phyloP scores from a whole-genome alignment of 2,113 vertebrate species.

The Triplophysa tibetana region DNA sequence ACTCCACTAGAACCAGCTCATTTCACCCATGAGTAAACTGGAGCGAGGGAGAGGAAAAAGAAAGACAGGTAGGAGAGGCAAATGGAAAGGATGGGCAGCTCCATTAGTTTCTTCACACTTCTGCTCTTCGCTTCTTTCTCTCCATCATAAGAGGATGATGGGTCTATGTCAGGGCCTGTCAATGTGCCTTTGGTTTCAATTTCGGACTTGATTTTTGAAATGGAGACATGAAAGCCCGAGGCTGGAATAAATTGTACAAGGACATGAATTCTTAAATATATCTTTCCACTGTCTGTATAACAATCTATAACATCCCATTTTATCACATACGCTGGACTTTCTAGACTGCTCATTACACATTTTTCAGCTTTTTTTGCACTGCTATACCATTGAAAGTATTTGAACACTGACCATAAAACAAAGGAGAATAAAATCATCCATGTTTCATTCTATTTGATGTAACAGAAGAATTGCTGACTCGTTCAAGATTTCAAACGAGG shows the following conservation, averaged over 20 bases:
- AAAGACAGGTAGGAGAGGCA: constrained; percentile 36
- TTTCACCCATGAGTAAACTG: constrained; percentile 72
- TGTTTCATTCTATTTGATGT: background rate
- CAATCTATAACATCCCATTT: constrained; percentile 12
- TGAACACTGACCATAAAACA: background rate
- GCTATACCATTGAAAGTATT: background rate
- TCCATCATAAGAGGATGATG: constrained; percentile 43
- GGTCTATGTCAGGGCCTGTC: constrained; percentile 46
- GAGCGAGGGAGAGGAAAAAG: constrained; percentile 35
- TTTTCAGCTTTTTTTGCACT: background rate
- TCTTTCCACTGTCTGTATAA: constrained; percentile 13
- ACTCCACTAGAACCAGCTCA: constrained; percentile 65
- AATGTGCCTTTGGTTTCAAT: constrained; percentile 54
- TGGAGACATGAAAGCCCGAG: constrained; percentile 45
- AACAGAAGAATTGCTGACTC: background rate
- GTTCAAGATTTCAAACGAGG: too few relatives aligned
- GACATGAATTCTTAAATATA: constrained; percentile 45
- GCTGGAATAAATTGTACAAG: constrained; percentile 43
- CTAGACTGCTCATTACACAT: background rate
- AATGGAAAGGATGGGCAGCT: constrained; percentile 39
- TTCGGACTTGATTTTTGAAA: constrained; percentile 52
- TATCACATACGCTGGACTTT: background rate
- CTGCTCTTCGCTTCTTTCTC: constrained; percentile 24
- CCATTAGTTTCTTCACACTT: constrained; percentile 37
- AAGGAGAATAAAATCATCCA: background rate